phyloP scores from a whole-genome alignment of 1,140 invertebrate genomes.

The Dinothrombium tinctorium region DNA sequence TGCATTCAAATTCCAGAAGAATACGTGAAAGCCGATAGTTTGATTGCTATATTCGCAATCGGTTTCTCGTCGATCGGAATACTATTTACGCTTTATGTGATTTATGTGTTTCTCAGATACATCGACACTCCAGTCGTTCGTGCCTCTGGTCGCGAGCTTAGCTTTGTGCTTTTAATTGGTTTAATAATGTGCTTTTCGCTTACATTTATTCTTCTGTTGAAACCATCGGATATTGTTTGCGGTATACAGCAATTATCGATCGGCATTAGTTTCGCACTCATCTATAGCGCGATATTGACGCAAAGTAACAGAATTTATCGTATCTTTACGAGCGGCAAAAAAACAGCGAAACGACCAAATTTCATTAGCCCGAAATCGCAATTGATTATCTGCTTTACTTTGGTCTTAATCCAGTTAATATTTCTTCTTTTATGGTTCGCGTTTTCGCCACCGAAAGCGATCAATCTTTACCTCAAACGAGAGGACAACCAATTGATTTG shows the following conservation, averaged over 20 bases:
- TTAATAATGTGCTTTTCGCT: constrained; percentile 70
- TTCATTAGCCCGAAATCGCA: constrained; percentile 85
- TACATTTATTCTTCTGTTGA: constrained; percentile 53
- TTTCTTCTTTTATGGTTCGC: constrained; percentile 67
- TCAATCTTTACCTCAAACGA: constrained; percentile 59
- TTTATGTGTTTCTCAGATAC: constrained; percentile 39
- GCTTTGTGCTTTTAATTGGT: constrained; percentile 56
- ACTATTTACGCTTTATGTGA: constrained; percentile 21
- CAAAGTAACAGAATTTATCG: constrained; percentile 75
- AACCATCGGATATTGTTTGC: constrained; percentile 24
- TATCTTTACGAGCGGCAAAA: constrained; percentile 68
- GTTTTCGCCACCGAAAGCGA: constrained; percentile 54
- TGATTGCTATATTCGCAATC: constrained; percentile 65
- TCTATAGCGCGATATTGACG: constrained; percentile 68
- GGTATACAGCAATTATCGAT: constrained; percentile 28
- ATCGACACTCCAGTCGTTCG: constrained; percentile 67
- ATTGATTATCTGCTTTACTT: constrained; percentile 54
- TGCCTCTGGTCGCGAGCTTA: constrained; percentile 65
- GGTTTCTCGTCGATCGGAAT: constrained; percentile 25
- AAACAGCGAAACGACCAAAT: constrained; percentile 58
- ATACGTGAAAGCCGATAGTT: constrained; percentile 41
- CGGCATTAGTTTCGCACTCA: constrained; percentile 69
- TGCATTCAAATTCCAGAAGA: constrained; percentile 59
- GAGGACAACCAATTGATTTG: constrained; percentile 73
- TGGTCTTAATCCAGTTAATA: constrained; percentile 58